These are phyloP conservation scores for Tauraco hartlaubi DNA, from an alignment of 2,797 vertebrate genomes.

Conservation along the genomic window DNA sequence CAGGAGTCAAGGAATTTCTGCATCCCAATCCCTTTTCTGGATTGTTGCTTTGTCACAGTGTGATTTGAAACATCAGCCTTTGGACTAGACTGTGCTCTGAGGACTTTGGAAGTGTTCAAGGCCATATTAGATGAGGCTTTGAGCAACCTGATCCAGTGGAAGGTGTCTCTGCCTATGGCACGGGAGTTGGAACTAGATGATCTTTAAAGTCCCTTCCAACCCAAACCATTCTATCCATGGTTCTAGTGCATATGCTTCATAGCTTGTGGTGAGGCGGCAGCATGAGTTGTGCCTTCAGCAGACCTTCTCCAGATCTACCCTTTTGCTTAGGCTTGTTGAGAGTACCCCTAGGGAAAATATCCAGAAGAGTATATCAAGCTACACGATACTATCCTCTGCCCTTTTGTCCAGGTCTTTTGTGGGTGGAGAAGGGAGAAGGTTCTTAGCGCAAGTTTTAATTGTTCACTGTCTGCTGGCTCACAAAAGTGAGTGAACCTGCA, in stretches of 20 bases:
- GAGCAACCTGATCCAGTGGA: too few species aligned
- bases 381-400: background rate
- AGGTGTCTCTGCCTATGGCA: too few species aligned
- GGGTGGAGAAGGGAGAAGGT: background rate
- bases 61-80: background rate
- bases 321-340: background rate
- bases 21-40: background rate
- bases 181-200: too few species aligned
- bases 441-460: background rate
- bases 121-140: too few species aligned
- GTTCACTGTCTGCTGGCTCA: background rate
- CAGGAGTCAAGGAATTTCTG: background rate
- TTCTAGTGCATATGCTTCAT: background rate
- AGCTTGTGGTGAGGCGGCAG: background rate
- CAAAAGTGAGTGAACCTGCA: background rate
- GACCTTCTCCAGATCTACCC: background rate
- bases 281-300: background rate
- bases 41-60: background rate
- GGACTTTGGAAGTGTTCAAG: background rate
- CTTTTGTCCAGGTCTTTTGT: background rate
- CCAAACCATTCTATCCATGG: too few species aligned
- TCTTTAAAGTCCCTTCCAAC: too few species aligned
- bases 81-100: background rate
- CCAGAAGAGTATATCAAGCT: background rate
- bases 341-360: background rate